Percentiles rank a stretch among this genome's conserved stretches.
phyloP scores from a whole-genome alignment of 2,888 invertebrate species.

The Subacronicta megacephala region DNA sequence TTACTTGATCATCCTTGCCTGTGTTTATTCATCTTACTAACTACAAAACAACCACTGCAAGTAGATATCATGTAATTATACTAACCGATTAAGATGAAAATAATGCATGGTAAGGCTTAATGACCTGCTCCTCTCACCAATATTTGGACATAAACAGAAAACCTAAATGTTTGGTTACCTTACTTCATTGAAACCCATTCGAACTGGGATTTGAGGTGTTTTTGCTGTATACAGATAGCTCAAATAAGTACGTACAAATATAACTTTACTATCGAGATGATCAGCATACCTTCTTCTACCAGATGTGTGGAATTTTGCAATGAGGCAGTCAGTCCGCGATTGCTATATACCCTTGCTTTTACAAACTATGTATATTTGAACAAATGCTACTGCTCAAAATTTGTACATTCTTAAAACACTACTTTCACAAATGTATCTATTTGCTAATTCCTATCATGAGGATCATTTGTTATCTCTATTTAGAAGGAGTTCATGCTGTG shows the following conservation, averaged over 20 bases:
- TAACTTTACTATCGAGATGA: constrained; percentile 1
- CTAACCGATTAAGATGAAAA: constrained; percentile 75
- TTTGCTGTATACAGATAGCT: constrained; percentile 6
- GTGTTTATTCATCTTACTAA: constrained; percentile 89
- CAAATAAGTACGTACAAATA: constrained; percentile 1
- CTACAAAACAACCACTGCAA: constrained; percentile 80
- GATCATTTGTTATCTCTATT: too few relatives aligned
- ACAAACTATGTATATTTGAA: constrained; percentile 61
- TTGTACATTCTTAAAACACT: constrained; percentile 54
- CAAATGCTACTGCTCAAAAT: constrained; percentile 61
- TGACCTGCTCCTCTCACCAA: constrained; percentile 64
- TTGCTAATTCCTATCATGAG: constrained; percentile 18
- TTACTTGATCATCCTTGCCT: constrained; percentile 90
- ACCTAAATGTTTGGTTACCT: constrained; percentile 26
- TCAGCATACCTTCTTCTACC: constrained; percentile 8
- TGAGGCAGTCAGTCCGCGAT: constrained; percentile 36
- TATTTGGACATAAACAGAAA: constrained; percentile 36
- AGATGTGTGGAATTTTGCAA: constrained; percentile 17
- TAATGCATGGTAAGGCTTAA: constrained; percentile 84
- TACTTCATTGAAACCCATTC: constrained; percentile 58
- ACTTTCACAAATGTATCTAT: constrained; percentile 37
- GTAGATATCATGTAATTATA: constrained; percentile 77
- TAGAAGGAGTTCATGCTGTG: constrained; percentile 3
- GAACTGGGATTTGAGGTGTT: constrained; percentile 59
- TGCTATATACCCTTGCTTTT: constrained; percentile 60